Base-by-base conservation (phyloP, 1,140 invertebrate genomes). In the Spodoptera litura region DNA sequence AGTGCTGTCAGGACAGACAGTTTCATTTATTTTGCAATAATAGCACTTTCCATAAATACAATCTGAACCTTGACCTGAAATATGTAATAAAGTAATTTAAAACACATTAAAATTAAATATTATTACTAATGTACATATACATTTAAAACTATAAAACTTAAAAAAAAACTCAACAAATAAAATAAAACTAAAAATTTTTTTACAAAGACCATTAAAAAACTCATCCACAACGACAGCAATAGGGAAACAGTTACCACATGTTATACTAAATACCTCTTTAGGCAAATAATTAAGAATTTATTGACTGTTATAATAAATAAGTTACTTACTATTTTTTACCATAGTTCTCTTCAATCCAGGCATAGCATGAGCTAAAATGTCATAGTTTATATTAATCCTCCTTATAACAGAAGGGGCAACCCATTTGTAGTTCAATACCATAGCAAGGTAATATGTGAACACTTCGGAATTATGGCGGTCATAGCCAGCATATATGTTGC, bases 381-480 rank as follows among this genome's bases (percentile, higher is more conserved):
- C 98, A 81, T 95, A 95, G 59, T 95, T 95, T 3, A 99, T 88
- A 91, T 98, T 96, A 11, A 99, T 94, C 88, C 95, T 96, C 84
- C 98, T 95, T 61, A 98, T 97, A 35, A 97, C 96, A 44, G 96
- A 96, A 56, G 99, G 95, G 1, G 98, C 98, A 38, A 97, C 97
- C 94, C 97, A 96, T 83, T 97, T 96, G 71, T 98, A 95, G 72
- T 97, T 96, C 15, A 99, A 91, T 25, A 99, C 93, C 71, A 97
- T 96, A 62, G 97, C 97, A 78, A 99, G 95, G 94, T 99, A 98
- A 94, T 99, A 99, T n/a, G 97, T 97, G 84, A 98, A 97, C n/a
- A 99, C 97, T 96, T 99, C 98, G n/a, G 98, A 98, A 93, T 98
- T 98, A 88, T 99, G 98, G 11, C 98, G 95, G 92, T 99, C 98